These are phyloP conservation scores for Tapirus indicus DNA, from an alignment of 2,797 vertebrate genomes.

Conservation along the genomic window DNA sequence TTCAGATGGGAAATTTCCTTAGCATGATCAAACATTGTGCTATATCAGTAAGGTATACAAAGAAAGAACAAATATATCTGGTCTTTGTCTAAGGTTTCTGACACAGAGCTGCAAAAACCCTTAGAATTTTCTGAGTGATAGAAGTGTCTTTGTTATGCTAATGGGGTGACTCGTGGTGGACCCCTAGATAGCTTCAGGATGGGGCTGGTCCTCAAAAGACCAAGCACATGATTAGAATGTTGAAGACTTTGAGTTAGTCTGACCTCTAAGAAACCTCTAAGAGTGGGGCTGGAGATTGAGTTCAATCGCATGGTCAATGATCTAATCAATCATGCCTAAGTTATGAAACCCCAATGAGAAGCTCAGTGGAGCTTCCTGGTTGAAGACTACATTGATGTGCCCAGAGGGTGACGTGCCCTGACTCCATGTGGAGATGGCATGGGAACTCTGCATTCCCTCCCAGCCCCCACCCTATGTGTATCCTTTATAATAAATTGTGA, in stretches of 20 bases:
- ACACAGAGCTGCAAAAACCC: not conserved
- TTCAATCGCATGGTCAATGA: not conserved
- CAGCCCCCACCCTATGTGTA: not conserved
- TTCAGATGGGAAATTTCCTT: not conserved
- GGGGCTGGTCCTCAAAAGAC: not conserved
- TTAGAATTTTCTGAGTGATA: not conserved
- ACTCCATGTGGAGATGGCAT: not conserved
- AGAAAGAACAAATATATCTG: not conserved
- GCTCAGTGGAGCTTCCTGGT: not conserved
- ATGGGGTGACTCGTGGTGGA: not conserved
- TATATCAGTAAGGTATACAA: not conserved
- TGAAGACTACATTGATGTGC: not conserved
- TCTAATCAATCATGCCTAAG: not conserved
- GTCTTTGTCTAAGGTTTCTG: not conserved
- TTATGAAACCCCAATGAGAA: not conserved
- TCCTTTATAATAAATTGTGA: not conserved
- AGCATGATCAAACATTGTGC: not conserved
- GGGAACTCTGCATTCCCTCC: not conserved
- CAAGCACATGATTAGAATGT: not conserved
- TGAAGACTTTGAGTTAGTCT: not conserved
- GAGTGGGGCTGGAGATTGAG: not conserved
- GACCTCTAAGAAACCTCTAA: not conserved
- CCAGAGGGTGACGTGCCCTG: not conserved
- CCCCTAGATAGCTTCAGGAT: not conserved
- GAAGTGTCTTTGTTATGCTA: not conserved